Percentiles rank a stretch among this genome's conserved stretches.
phyloP scores from a whole-genome alignment of 2,797 vertebrate species.

The Coilia nasus region DNA sequence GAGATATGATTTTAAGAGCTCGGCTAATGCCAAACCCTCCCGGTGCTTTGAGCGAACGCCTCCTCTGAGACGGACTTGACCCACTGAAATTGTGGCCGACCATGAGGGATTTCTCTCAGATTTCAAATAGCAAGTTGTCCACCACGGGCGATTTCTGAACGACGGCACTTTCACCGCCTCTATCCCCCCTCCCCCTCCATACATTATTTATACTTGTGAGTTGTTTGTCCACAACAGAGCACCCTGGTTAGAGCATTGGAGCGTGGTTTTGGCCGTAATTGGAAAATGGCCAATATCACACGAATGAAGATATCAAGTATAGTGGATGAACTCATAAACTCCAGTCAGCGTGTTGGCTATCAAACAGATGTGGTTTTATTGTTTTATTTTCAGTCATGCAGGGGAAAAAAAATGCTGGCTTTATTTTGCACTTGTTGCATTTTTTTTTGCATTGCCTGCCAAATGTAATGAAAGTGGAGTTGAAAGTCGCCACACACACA shows the following conservation, averaged over 20 bases:
- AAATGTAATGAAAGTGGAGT: constrained; percentile 37
- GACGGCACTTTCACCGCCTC: not conserved
- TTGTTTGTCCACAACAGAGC: not conserved
- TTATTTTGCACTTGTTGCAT: constrained; percentile 11
- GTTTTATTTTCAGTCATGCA: constrained; percentile 13
- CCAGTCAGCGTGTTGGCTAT: not conserved
- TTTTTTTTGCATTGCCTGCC: not conserved
- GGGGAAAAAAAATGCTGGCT: not conserved
- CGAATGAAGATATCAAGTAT: not conserved
- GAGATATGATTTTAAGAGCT: constrained; percentile 12
- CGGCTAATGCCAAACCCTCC: constrained; percentile 11
- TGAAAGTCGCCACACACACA: constrained; percentile 28
- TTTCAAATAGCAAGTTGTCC: constrained; percentile 14
- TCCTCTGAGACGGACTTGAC: not conserved
- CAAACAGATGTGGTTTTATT: constrained; percentile 7
- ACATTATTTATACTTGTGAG: constrained; percentile 11
- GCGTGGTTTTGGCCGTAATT: not conserved
- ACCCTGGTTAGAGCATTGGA: not conserved
- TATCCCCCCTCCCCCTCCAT: not conserved
- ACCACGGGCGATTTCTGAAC: not conserved
- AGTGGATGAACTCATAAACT: constrained; percentile 7
- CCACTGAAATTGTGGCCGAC: not conserved
- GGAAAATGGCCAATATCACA: not conserved
- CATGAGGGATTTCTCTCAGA: not conserved
- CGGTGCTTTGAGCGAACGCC: not conserved